Evolutionary conservation across 2,113 vertebrate genomes (phyloP).

Genomic region (Salvelinus fontinalis): DNA sequence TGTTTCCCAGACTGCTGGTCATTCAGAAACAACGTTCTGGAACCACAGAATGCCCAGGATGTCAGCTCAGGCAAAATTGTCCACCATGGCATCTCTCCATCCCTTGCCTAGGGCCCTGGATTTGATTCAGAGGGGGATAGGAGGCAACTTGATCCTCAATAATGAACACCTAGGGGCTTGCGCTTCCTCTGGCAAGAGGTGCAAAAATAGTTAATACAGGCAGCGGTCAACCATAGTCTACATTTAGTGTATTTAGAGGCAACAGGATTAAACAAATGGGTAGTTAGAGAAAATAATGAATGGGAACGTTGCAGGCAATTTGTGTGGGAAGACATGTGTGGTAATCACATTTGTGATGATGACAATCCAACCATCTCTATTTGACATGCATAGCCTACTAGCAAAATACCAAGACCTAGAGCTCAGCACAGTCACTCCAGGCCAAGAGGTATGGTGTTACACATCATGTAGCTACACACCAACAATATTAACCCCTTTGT

Average conservation of each 20-base stretch:
- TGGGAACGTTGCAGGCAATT: too few relatives aligned
- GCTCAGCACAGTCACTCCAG: too few relatives aligned
- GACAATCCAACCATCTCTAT: too few relatives aligned
- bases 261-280: constrained; percentile 44
- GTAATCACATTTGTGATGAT: too few relatives aligned
- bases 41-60: constrained; percentile 61
- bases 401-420: too few relatives aligned
- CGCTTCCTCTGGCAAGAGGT: constrained; percentile 80
- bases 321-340: too few relatives aligned
- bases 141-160: constrained; percentile 76
- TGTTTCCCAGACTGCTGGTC: constrained; percentile 63
- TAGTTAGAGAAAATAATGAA: constrained; percentile 39
- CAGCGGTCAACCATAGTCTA: constrained; percentile 49
- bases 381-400: too few relatives aligned
- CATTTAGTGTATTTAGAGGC: too few relatives aligned
- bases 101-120: constrained; percentile 37
- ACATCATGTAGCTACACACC: too few relatives aligned
- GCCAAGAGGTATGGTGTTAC: too few relatives aligned
- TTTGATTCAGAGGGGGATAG: constrained; percentile 57
- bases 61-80: constrained; percentile 60
- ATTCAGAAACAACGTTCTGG: constrained; percentile 68
- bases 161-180: constrained; percentile 72
- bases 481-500: too few relatives aligned
- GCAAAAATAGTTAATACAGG: constrained; percentile 70
- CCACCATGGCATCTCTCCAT: constrained; percentile 59